phyloP scores from a whole-genome alignment of 2,888 invertebrate species.

The Aethes cnicana region DNA sequence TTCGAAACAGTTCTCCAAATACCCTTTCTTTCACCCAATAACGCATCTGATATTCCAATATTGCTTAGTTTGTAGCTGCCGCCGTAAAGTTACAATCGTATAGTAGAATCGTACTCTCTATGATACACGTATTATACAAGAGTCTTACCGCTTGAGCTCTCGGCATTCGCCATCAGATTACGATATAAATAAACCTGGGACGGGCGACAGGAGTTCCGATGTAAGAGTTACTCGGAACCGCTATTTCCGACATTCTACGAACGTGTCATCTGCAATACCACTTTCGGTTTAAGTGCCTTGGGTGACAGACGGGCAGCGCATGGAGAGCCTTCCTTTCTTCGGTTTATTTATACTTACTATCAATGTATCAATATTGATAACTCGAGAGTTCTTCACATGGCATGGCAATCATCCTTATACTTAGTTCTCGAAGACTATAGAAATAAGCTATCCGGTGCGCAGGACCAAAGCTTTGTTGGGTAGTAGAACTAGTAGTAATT shows the following conservation, averaged over 20 bases:
- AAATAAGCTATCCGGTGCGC: background rate
- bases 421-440: too few relatives aligned
- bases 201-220: conserved; percentile 67
- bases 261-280: conserved; percentile 58
- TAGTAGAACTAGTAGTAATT: too few relatives aligned
- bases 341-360: background rate
- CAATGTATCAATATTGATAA: too few relatives aligned
- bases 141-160: conserved; percentile 15
- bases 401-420: too few relatives aligned
- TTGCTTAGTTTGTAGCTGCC: too few relatives aligned
- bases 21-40: too few relatives aligned
- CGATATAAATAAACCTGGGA: conserved; percentile 55
- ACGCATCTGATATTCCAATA: too few relatives aligned
- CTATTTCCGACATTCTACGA: conserved; percentile 76
- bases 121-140: conserved; percentile 19
- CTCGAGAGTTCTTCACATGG: too few relatives aligned
- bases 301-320: conserved; percentile 19
- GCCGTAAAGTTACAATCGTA: too few relatives aligned
- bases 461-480: too few relatives aligned
- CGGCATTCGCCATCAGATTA: conserved; percentile 57
- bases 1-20: too few relatives aligned
- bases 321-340: conserved; percentile 9
- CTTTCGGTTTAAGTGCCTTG: conserved; percentile 31
- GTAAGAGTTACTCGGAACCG: conserved; percentile 74
- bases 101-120: too few relatives aligned